A percentile compares a stretch with the other conserved stretches of the same genome.
Conservation (phyloP, 2,113 vertebrate genomes). For the Misgurnus anguillicaudatus region DNA sequence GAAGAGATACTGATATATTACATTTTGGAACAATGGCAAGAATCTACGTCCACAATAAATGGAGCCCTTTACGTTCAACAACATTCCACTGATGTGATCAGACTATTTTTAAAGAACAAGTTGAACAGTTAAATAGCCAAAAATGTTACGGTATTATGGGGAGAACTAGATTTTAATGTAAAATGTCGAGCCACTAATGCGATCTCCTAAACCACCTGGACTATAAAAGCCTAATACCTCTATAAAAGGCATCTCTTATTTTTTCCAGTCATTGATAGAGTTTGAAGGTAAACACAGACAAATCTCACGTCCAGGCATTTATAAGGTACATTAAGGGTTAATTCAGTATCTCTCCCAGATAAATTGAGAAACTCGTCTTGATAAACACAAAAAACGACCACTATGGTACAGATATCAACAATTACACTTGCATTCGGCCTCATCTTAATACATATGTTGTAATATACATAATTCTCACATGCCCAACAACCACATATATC, state of each 20-base stretch:
- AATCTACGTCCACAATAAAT: constrained; percentile 40
- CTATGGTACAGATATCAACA: constrained; percentile 72
- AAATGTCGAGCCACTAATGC: constrained; percentile 31
- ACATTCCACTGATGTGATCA: constrained; percentile 43
- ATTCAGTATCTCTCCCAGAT: constrained; percentile 45
- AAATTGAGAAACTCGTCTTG: constrained; percentile 62
- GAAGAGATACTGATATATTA: constrained; percentile 14
- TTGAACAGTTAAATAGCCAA: constrained; percentile 49
- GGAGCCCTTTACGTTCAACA: constrained; percentile 51
- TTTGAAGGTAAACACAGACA: constrained; percentile 36
- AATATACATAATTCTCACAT: constrained; percentile 69
- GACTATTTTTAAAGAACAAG: background rate
- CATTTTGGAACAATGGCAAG: constrained; percentile 39
- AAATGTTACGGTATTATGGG: constrained; percentile 24
- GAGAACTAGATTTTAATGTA: constrained; percentile 17
- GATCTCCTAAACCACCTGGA: constrained; percentile 33
- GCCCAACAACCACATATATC: constrained; percentile 59
- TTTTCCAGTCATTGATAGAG: constrained; percentile 22
- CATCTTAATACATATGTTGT: constrained; percentile 66
- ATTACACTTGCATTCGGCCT: constrained; percentile 69
- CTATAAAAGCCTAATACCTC: constrained; percentile 5
- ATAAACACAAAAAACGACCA: constrained; percentile 65
- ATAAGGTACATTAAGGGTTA: constrained; percentile 9
- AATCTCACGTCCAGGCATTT: constrained; percentile 33
- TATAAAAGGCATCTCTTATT: constrained; percentile 19